Percentiles rank a stretch among this genome's conserved stretches.
These are phyloP conservation scores for Xiphydria camelus DNA, from an alignment of 2,888 invertebrate genomes.

Conservation along the genomic window DNA sequence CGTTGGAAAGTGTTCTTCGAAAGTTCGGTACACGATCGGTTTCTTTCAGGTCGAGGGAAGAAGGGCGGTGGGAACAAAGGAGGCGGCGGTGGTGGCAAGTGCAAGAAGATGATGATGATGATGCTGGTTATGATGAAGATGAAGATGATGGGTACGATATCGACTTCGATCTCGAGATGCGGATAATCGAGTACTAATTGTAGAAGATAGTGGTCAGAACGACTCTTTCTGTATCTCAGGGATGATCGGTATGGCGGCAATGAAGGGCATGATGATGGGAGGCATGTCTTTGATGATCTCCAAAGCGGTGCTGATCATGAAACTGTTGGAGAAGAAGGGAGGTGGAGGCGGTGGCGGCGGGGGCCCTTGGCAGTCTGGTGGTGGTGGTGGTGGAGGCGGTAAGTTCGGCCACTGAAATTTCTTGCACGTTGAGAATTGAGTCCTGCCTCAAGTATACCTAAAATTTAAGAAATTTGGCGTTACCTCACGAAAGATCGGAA, in stretches of 20 bases:
- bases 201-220: not conserved
- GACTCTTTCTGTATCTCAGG: slow-evolving; percentile 57
- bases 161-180: not conserved
- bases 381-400: slow-evolving; percentile 48
- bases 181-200: not conserved
- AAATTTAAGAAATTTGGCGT: too few species aligned
- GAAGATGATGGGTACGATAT: slow-evolving; percentile 61
- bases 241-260: slow-evolving; percentile 65
- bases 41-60: slow-evolving; percentile 49
- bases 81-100: slow-evolving; percentile 58
- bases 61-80: slow-evolving; percentile 48
- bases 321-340: slow-evolving; percentile 38
- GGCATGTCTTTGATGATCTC: slow-evolving; percentile 66
- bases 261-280: slow-evolving; percentile 67
- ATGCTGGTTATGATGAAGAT: slow-evolving; percentile 68
- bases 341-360: slow-evolving; percentile 39
- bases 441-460: too few species aligned
- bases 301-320: slow-evolving; percentile 59
- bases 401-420: too few species aligned
- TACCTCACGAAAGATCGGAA: too few species aligned
- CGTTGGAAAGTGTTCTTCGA: too few species aligned
- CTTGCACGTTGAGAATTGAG: too few species aligned
- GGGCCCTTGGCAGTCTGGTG: slow-evolving; percentile 30
- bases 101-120: slow-evolving; percentile 69
- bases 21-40: not conserved